Percentiles rank a stretch among this genome's conserved stretches.
Evolutionary conservation across 2,797 vertebrate genomes (phyloP).

Genomic region (Phrynocephalus vlangalii): DNA sequence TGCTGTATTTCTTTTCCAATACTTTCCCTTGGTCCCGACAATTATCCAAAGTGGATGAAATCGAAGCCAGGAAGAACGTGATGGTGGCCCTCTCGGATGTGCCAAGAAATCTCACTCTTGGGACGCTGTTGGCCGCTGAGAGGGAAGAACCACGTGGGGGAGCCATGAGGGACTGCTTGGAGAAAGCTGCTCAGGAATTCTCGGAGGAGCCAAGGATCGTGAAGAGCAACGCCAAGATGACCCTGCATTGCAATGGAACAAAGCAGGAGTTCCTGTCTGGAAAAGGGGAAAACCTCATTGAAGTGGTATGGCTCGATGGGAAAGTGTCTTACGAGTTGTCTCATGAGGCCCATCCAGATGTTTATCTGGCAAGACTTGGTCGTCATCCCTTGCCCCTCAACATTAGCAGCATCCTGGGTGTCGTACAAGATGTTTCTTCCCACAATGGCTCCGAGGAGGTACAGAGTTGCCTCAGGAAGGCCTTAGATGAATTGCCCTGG

Average conservation of each 20-base stretch:
- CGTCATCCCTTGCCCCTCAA: background rate
- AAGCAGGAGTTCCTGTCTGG: conserved; percentile 19
- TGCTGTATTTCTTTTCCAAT: background rate
- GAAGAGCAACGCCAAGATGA: conserved; percentile 6
- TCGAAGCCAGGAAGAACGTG: background rate
- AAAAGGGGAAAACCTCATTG: background rate
- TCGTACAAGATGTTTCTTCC: background rate
- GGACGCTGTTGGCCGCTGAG: background rate
- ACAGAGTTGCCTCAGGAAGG: background rate
- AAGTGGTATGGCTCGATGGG: background rate
- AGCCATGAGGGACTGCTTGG: conserved; percentile 18
- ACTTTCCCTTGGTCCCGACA: too few species aligned
- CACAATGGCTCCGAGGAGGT: background rate
- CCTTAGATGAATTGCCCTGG: background rate
- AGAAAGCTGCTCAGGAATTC: conserved; percentile 4
- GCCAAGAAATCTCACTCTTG: background rate
- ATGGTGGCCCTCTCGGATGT: background rate
- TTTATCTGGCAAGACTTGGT: conserved; percentile 2
- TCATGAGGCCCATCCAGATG: background rate
- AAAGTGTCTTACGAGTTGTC: background rate
- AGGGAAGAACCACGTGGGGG: background rate
- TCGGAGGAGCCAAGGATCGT: background rate
- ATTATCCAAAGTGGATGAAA: background rate
- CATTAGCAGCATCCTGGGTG: background rate
- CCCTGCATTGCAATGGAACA: conserved; percentile 27